phyloP scores from a whole-genome alignment of 2,888 invertebrate genomes.

The Serrognathus titanus region DNA sequence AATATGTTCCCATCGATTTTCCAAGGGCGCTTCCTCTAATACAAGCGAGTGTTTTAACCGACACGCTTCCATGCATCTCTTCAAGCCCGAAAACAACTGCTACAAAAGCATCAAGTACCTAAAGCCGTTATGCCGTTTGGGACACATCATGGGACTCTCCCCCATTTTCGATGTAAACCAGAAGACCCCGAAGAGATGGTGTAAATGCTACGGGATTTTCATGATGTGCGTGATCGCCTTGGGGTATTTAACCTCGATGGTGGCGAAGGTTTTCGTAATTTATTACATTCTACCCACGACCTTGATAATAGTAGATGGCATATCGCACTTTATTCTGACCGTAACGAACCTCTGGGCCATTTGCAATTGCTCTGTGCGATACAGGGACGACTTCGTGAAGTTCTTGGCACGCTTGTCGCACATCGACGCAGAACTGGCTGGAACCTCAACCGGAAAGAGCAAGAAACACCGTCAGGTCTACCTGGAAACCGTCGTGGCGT shows the following conservation, averaged over 20 bases:
- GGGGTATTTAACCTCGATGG: background rate
- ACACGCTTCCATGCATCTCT: too few species aligned
- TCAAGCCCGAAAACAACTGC: too few species aligned
- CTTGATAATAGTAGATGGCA: slow-evolving; percentile 1
- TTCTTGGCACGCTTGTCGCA: background rate
- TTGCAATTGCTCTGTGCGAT: background rate
- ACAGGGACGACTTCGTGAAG: background rate
- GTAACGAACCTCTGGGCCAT: background rate
- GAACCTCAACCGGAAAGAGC: background rate
- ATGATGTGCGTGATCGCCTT: background rate
- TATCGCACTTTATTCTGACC: slow-evolving; percentile 1
- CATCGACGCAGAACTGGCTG: background rate
- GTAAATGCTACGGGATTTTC: slow-evolving; percentile 1
- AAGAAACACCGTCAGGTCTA: background rate
- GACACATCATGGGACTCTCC: too few species aligned
- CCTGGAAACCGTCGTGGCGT: background rate
- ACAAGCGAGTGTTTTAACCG: too few species aligned
- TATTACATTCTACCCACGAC: slow-evolving; percentile 4
- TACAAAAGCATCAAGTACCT: too few species aligned
- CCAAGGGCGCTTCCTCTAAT: too few species aligned
- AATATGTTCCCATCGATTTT: too few species aligned
- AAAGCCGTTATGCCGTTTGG: too few species aligned
- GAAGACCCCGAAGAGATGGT: background rate
- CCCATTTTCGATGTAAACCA: too few species aligned
- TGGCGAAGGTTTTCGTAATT: background rate